phyloP scores from a whole-genome alignment of 2,113 vertebrate genomes.

The Brienomyrus longianalis region DNA sequence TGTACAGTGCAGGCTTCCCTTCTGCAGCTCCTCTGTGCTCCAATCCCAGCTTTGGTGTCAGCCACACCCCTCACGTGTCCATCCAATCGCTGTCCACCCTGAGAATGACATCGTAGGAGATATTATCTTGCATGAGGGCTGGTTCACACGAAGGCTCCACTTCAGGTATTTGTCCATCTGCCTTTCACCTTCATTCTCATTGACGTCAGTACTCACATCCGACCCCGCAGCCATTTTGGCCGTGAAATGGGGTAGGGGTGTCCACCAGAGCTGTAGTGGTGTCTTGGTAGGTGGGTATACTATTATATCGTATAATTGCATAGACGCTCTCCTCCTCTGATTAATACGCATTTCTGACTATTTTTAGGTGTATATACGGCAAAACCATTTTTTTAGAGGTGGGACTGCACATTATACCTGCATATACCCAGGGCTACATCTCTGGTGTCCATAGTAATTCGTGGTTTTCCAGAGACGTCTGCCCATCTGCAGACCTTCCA shows the following conservation, averaged over 20 bases:
- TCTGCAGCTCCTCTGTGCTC: not conserved
- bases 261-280: not conserved
- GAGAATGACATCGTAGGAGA: not conserved
- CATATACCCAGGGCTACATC: not conserved
- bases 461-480: not conserved
- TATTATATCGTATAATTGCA: not conserved
- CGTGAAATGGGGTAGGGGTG: not conserved
- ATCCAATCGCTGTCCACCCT: not conserved
- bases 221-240: constrained; percentile 56
- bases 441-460: not conserved
- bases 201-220: constrained; percentile 36
- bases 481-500: not conserved
- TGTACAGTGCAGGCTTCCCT: not conserved
- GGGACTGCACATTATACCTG: not conserved
- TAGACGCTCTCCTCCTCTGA: not conserved
- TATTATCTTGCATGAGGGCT: not conserved
- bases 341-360: not conserved
- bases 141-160: constrained; percentile 84
- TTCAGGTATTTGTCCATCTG: constrained; percentile 73
- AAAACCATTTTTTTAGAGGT: not conserved
- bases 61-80: not conserved
- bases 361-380: not conserved
- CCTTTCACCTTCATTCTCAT: not conserved
- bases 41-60: not conserved
- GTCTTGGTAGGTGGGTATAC: not conserved